Percentiles rank a stretch among this genome's conserved stretches.
Conservation (phyloP, 2,888 invertebrate genomes). For the Muschampia plurimacula region DNA sequence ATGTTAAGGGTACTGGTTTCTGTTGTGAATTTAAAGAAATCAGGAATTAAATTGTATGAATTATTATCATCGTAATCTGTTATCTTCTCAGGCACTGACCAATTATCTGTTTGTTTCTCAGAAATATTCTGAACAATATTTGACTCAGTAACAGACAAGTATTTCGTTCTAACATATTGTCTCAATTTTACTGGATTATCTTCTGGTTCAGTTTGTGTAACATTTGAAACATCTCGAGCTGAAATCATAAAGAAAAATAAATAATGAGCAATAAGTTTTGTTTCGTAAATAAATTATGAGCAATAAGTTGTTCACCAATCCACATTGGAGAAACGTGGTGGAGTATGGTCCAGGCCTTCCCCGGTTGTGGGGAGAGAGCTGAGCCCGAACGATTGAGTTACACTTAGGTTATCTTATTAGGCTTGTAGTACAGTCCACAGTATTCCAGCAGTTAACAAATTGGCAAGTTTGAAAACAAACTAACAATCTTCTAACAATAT, state of each 20-base stretch:
- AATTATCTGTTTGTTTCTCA: neutral
- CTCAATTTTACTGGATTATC: neutral
- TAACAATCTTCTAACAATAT: no score
- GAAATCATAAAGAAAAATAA: neutral
- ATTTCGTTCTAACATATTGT: constrained; percentile 15
- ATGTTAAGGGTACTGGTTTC: constrained; percentile 51
- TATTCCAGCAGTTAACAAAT: no score
- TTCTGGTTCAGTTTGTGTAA: neutral
- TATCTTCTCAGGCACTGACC: neutral
- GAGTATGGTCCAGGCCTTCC: no score
- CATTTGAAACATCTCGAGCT: neutral
- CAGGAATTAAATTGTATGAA: constrained; percentile 66
- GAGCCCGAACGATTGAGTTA: no score
- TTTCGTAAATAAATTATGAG: no score
- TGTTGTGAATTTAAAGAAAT: constrained; percentile 59
- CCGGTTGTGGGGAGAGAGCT: no score
- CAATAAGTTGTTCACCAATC: no score
- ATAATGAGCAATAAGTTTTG: no score
- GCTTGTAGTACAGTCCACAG: no score
- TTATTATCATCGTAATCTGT: constrained; percentile 52
- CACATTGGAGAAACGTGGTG: no score
- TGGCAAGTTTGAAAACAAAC: no score
- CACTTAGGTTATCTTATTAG: no score
- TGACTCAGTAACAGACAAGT: neutral
- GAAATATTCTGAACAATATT: neutral